Percentiles rank a stretch among this genome's conserved stretches.
phyloP scores from a whole-genome alignment of 1,140 invertebrate genomes.

The Melitaea cinxia region DNA sequence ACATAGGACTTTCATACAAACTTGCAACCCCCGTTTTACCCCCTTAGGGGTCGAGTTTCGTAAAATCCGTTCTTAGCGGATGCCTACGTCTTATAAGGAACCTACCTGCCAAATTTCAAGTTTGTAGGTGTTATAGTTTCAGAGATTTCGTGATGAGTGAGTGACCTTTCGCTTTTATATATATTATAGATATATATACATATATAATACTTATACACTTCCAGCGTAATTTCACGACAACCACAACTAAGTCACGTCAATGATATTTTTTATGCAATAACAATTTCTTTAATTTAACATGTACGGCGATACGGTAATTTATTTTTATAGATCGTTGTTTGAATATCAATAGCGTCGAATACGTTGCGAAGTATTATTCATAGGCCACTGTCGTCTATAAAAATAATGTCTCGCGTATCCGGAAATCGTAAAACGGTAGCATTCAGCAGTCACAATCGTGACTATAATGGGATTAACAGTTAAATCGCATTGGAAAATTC shows the following conservation, averaged over 20 bases:
- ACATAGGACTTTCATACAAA: too few relatives aligned
- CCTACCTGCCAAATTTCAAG: too few relatives aligned
- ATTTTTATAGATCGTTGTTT: conserved; percentile 22
- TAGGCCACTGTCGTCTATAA: conserved; percentile 37
- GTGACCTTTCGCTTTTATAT: too few relatives aligned
- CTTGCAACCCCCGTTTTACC: too few relatives aligned
- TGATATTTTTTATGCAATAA: not conserved
- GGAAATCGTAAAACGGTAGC: conserved; percentile 42
- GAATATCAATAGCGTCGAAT: conserved; percentile 34
- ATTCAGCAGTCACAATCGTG: conserved; percentile 25
- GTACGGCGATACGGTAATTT: conserved; percentile 17
- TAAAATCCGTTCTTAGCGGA: too few relatives aligned
- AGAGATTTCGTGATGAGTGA: too few relatives aligned
- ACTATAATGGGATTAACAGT: conserved; percentile 23
- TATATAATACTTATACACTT: too few relatives aligned
- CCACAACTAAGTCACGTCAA: not conserved
- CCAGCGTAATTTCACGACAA: not conserved
- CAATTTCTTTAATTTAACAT: conserved; percentile 10
- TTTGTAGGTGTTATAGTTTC: too few relatives aligned
- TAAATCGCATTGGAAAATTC: conserved; percentile 18
- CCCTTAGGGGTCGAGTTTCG: too few relatives aligned
- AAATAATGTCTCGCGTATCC: conserved; percentile 36
- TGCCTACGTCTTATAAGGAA: too few relatives aligned
- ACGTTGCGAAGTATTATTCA: conserved; percentile 27
- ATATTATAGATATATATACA: too few relatives aligned